Conservation (phyloP, 1,140 invertebrate species). For the Coptotermes formosanus region DNA sequence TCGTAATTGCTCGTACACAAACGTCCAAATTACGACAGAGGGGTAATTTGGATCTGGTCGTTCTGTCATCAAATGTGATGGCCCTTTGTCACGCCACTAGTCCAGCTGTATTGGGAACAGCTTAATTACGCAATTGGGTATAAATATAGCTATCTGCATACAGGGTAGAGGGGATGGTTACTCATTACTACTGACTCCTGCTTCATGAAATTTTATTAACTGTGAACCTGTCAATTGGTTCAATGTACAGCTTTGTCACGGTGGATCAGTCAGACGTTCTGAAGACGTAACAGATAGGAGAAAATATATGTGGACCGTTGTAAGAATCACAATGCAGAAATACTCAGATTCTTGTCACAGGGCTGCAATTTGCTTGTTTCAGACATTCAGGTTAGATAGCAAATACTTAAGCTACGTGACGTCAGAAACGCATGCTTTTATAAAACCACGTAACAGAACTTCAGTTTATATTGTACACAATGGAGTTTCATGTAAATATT, state of each 20-base stretch:
- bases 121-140: not conserved
- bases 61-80: slow-evolving; percentile 24
- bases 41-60: slow-evolving; percentile 6
- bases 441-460: too few relatives aligned
- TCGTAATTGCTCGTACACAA: not conserved
- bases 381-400: too few relatives aligned
- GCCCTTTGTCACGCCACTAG: slow-evolving; percentile 9
- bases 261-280: not conserved
- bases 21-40: not conserved
- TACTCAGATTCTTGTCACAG: too few relatives aligned
- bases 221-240: not conserved
- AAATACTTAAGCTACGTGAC: too few relatives aligned
- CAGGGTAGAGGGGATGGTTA: not conserved
- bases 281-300: too few relatives aligned
- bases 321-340: too few relatives aligned
- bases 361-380: too few relatives aligned
- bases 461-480: too few relatives aligned
- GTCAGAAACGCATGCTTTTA: too few relatives aligned
- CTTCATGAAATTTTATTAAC: not conserved
- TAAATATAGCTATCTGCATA: not conserved
- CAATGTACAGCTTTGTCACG: not conserved
- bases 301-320: too few relatives aligned
- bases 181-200: not conserved
- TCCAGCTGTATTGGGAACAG: not conserved
- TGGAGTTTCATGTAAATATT: too few relatives aligned